phyloP scores from a whole-genome alignment of 2,113 vertebrate species.

The Microtus montanus region DNA sequence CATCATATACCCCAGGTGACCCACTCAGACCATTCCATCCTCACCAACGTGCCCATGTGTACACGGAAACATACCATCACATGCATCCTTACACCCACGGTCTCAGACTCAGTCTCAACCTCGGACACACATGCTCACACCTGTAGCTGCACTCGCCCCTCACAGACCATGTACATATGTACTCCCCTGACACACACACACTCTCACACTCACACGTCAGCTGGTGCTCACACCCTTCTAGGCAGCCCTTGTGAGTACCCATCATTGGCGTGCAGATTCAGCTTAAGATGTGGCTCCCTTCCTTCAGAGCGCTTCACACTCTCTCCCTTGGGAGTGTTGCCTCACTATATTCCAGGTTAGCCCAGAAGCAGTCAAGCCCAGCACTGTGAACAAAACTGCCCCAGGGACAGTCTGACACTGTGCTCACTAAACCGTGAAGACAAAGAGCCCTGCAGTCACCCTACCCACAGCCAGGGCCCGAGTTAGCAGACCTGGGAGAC shows the following conservation, averaged over 20 bases:
- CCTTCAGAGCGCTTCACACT: background rate
- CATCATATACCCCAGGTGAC: too few relatives aligned
- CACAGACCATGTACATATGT: background rate
- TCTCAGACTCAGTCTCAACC: too few relatives aligned
- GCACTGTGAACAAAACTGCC: background rate
- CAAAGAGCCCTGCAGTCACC: conserved; percentile 63
- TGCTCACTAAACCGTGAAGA: conserved; percentile 65
- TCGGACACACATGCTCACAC: background rate
- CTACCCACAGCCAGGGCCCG: background rate
- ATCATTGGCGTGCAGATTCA: accelerated
- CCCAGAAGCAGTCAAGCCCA: accelerated
- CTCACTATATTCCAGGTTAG: background rate
- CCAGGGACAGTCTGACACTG: background rate
- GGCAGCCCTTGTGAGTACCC: background rate
- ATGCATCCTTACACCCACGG: background rate
- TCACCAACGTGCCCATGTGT: background rate
- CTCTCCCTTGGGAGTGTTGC: background rate
- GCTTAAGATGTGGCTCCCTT: background rate
- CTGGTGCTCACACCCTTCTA: background rate
- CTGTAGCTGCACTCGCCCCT: too few relatives aligned
- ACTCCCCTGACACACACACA: background rate
- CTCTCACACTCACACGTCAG: accelerated
- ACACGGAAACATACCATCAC: background rate
- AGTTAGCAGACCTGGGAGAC: conserved; percentile 49
- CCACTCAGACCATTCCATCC: background rate